Percentiles rank a stretch among this genome's conserved stretches.
These are phyloP conservation scores for Drosophila simulans DNA, from an alignment of 1,140 invertebrate species.

Conservation along the genomic window DNA sequence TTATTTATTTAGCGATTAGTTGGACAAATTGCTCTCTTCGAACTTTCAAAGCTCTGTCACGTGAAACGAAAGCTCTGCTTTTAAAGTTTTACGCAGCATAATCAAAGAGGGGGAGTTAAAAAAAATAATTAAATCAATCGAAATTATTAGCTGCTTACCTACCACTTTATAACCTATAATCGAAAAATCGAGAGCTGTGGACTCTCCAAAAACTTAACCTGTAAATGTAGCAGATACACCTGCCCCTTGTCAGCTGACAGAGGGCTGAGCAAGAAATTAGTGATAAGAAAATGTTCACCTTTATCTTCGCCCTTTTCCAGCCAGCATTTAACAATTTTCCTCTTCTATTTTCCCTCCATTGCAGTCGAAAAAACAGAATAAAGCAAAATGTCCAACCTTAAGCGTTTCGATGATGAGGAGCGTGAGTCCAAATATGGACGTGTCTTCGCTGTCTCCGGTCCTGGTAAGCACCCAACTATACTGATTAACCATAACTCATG, in stretches of 20 bases:
- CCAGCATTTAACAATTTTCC: slow-evolving; percentile 18
- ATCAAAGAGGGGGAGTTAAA: slow-evolving; percentile 42
- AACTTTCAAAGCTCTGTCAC: slow-evolving; percentile 78
- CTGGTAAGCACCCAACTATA: slow-evolving; percentile 88
- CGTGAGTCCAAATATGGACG: slow-evolving; percentile 96
- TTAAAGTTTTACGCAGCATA: slow-evolving; percentile 54
- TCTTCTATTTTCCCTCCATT: slow-evolving; percentile 5
- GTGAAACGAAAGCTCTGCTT: slow-evolving; percentile 75
- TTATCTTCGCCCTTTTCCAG: slow-evolving; percentile 19
- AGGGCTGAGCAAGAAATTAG: slow-evolving; percentile 39
- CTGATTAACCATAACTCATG: not conserved
- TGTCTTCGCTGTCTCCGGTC: slow-evolving; percentile 98
- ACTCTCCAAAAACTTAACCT: not conserved
- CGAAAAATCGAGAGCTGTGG: not conserved
- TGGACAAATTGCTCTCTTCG: slow-evolving; percentile 50
- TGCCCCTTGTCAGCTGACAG: slow-evolving; percentile 47
- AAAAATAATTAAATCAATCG: slow-evolving; percentile 26
- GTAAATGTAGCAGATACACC: slow-evolving; percentile 3
- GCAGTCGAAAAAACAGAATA: slow-evolving; percentile 65
- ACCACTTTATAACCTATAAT: slow-evolving; percentile 6
- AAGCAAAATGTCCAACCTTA: slow-evolving; percentile 87
- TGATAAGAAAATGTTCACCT: slow-evolving; percentile 46
- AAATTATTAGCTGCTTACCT: slow-evolving; percentile 9
- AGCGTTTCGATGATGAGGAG: slow-evolving; percentile 93
- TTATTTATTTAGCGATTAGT: slow-evolving; percentile 29